Evolutionary conservation across 30 jellyfish, hydroid and myxozoan species (phyloP).

Genomic region (Aurelia coerulea): DNA sequence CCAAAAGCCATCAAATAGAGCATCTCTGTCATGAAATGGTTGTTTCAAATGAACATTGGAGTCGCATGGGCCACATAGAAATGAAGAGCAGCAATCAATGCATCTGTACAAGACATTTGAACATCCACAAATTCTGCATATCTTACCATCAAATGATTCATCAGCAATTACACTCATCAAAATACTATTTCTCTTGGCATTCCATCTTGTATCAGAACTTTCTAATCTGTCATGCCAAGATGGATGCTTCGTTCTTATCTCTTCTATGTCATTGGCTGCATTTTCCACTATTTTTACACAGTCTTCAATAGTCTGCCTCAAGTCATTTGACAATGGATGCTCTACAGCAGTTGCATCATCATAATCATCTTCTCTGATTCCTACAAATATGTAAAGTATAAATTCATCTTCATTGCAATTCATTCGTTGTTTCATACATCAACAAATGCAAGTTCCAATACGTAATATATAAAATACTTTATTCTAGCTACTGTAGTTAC

Average conservation of each 20-base stretch:
- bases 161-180: background rate
- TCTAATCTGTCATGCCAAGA: background rate
- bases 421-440: background rate
- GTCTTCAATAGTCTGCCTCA: slow-evolving; percentile 3
- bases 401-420: background rate
- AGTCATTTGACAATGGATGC: background rate
- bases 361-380: background rate
- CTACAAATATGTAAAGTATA: background rate
- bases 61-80: too few relatives aligned
- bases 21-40: too few relatives aligned
- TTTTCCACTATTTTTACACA: background rate
- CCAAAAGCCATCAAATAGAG: too few relatives aligned
- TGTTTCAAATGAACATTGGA: too few relatives aligned
- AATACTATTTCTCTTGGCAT: background rate
- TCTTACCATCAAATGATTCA: slow-evolving; percentile 1
- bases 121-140: background rate
- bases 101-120: slow-evolving; percentile 5
- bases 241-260: background rate
- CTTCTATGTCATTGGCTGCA: background rate
- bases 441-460: too few relatives aligned
- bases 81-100: background rate
- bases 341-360: background rate
- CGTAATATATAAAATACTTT: too few relatives aligned
- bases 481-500: too few relatives aligned
- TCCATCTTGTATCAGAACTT: background rate